Percentiles rank a stretch among this genome's conserved stretches.
phyloP scores from a whole-genome alignment of 2,888 invertebrate species.

The Caenorhabditis sinica region DNA sequence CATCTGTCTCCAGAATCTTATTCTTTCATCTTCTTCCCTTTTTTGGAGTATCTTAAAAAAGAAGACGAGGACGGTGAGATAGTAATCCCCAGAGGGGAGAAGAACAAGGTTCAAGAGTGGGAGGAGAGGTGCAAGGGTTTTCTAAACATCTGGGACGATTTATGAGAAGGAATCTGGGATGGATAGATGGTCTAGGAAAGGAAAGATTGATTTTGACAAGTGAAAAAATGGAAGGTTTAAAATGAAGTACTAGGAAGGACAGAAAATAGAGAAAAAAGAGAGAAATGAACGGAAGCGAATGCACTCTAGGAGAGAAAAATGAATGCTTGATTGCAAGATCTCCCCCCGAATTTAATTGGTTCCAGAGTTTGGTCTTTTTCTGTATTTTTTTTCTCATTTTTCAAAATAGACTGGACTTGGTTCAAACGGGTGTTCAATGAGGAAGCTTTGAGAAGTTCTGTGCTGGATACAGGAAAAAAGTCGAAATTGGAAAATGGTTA shows the following conservation, averaged over 20 bases:
- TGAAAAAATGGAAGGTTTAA: background rate
- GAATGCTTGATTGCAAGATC: constrained; percentile 44
- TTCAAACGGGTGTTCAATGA: background rate
- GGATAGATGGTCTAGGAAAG: constrained; percentile 5
- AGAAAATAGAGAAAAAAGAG: background rate
- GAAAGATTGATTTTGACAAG: constrained; percentile 54
- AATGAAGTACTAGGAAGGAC: constrained; percentile 22
- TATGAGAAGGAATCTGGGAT: constrained; percentile 36
- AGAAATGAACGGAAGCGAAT: constrained; percentile 21
- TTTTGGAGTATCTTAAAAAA: constrained; percentile 20
- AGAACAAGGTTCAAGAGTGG: constrained; percentile 51
- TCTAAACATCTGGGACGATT: constrained; percentile 52
- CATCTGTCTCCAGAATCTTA: constrained; percentile 58
- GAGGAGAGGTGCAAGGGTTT: constrained; percentile 2
- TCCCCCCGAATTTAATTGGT: constrained; percentile 49
- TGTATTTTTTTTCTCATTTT: background rate
- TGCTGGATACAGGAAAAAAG: background rate
- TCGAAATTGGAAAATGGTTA: no score
- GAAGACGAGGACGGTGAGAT: constrained; percentile 45
- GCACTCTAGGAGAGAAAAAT: constrained; percentile 28
- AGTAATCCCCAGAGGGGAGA: constrained; percentile 49
- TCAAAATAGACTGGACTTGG: background rate
- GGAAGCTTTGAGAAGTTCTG: background rate
- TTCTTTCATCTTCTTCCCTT: constrained; percentile 51
- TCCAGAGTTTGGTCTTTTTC: constrained; percentile 40